Base-by-base conservation (phyloP, 2,113 vertebrate species). In the Pseudorhombus dupliciocellatus region DNA sequence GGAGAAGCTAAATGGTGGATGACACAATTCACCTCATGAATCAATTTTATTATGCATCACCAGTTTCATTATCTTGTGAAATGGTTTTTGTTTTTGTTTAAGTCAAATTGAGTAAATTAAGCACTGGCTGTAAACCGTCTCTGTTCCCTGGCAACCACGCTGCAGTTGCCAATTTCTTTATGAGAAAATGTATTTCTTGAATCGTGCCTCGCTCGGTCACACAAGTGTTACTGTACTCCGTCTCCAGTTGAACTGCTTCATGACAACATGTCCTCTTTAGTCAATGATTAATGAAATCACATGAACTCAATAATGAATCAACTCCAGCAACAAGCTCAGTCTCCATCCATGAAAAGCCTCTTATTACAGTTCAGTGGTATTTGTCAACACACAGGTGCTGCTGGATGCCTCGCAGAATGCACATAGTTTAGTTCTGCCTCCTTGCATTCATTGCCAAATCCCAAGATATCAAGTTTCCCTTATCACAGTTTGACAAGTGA, bases 21-120 rank as follows among this genome's bases (percentile, higher is more conserved):
- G 62, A 66, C 62, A 73, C 70, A 73, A 83, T 53, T 25, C 71
- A 52, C 26, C 25, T 31, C 81, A 86, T 88, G 74, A 90, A 90
- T 90, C 80, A 90, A 64, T n/a, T n/a, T n/a, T 7, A 37, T 37
- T n/a, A 60, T 22, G 21, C 50, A 22, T 60, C 16, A 48, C 51
- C 20, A 53, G 31, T 60, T 74, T 8, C 4, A 20, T 42, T 15
- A 30, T 16, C 26, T 40, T 25, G 9, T 2, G 4, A 25, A 2
- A 15, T 7, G 2, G 50, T 64, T 51, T 62, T 46, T 1, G 4
- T 16, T 42, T 26, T 4, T 24, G 40, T 50, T 26, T 2, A 31
- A 60, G 37, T 31, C 26, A 55, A 42, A 20, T 37, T 37, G 10
- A 7, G 9, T 18, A 22, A 56, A 55, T 4, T 48, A n/a, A 50